These are phyloP conservation scores for Vicugna pacos DNA, from an alignment of 2,113 vertebrate species.

Conservation along the genomic window DNA sequence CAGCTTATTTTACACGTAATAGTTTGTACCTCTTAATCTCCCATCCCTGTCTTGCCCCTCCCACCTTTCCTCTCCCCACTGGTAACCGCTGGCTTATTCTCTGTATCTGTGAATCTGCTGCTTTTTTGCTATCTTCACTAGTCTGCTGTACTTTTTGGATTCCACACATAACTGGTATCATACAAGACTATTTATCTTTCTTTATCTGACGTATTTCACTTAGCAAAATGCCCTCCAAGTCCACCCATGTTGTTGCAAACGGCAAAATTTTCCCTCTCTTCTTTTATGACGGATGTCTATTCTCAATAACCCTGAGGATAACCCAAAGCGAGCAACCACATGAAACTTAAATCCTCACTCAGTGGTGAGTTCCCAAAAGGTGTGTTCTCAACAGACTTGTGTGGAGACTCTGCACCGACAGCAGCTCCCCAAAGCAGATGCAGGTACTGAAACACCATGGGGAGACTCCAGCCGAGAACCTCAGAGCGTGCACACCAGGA, in stretches of 20 bases:
- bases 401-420: background rate
- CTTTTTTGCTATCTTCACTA: background rate
- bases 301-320: background rate
- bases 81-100: background rate
- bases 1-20: background rate
- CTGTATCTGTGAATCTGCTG: background rate
- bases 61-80: background rate
- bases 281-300: background rate
- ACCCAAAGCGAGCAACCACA: background rate
- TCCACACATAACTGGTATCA: background rate
- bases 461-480: background rate
- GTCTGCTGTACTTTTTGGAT: background rate
- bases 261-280: background rate
- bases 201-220: background rate
- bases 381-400: background rate
- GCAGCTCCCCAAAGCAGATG: background rate
- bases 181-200: background rate
- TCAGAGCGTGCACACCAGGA: no score
- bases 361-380: background rate
- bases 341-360: background rate
- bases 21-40: background rate
- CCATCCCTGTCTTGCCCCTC: background rate
- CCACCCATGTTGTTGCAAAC: background rate
- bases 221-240: background rate
- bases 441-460: background rate